Base-by-base conservation (phyloP, 2,888 invertebrate genomes). In the Caenorhabditis imperialis region DNA sequence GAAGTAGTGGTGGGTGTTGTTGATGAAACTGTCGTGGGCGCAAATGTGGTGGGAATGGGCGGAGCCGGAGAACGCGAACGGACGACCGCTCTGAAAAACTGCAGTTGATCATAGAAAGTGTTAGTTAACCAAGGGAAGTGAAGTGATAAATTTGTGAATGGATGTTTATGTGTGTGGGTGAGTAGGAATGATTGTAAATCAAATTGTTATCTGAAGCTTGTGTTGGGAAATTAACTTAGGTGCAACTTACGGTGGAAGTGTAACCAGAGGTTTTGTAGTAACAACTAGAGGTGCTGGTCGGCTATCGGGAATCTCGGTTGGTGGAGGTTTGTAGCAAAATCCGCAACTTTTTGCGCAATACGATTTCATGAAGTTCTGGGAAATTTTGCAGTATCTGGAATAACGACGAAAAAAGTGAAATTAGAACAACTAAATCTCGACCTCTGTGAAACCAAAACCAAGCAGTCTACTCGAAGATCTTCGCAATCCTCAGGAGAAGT, bases 381-480 rank as follows among this genome's bases (percentile, higher is more conserved):
- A 76, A 44, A 75, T 63, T 54, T 78, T 73, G 54, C 80, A 81
- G 42, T 81, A 81, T 67, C 81, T 81, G 25, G 25, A 47, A 16
- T 6, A 45, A 16, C 25, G 7, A 12, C 45, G 20, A 20, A 20
- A 10, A 30, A 25, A 3, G 18, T 35, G 18, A 51, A 35, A n/a
- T 20, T 51, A 18, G n/a, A n/a, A n/a, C n/a, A 10, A 7, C n/a
- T 37, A 5, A 53, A 22, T 38, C 3, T 12, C 3, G 58, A 81
- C 77, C 81, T 78, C 27, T 78, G 75, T 40, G 75, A 73, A 7
- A 81, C 78, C 47, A 81, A 61, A 44, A 70, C 55, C 38, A 71
- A 61, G 79, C 84, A 87, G 53, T 87, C 87, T 2, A 87, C 87
- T 3, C 87, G 81, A 42, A 87, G 79, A 71, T 87, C 87, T 61